Evolutionary conservation across 2,888 invertebrate genomes (phyloP).

Genomic region (Agrochola lota): DNA sequence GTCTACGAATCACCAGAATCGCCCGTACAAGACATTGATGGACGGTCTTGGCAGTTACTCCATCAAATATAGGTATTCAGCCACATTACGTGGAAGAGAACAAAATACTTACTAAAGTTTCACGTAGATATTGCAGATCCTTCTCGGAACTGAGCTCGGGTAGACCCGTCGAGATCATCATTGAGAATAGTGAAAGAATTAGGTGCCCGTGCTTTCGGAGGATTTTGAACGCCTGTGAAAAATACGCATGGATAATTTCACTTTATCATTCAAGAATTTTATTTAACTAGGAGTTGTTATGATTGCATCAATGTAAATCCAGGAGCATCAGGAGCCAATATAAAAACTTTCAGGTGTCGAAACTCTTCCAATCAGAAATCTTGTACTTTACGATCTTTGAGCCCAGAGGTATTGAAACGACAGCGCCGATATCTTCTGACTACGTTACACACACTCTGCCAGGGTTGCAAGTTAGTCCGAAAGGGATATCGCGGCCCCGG

Average conservation of each 20-base stretch:
- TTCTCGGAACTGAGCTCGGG: slow-evolving; percentile 98
- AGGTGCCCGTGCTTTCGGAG: slow-evolving; percentile 96
- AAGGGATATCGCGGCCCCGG: no score
- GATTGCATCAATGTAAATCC: background rate
- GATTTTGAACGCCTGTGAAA: slow-evolving; percentile 95
- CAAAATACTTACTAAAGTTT: slow-evolving; percentile 93
- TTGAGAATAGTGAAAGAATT: slow-evolving; percentile 97
- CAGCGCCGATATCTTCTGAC: no score
- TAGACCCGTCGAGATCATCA: slow-evolving; percentile 99
- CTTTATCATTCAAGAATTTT: background rate
- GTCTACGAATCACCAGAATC: background rate
- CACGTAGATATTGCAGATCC: slow-evolving; percentile 97
- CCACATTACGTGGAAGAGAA: background rate
- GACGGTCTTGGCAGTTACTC: background rate
- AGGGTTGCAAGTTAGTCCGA: no score
- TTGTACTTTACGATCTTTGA: background rate
- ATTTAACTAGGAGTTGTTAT: background rate
- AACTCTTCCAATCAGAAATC: no score
- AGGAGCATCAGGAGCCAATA: background rate
- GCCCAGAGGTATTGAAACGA: background rate
- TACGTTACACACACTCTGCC: no score
- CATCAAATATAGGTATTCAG: background rate
- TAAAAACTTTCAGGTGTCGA: no score
- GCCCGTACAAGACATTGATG: background rate
- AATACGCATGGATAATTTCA: background rate